Conservation (phyloP, 2,888 invertebrate species). For the Campoplex nolae region DNA sequence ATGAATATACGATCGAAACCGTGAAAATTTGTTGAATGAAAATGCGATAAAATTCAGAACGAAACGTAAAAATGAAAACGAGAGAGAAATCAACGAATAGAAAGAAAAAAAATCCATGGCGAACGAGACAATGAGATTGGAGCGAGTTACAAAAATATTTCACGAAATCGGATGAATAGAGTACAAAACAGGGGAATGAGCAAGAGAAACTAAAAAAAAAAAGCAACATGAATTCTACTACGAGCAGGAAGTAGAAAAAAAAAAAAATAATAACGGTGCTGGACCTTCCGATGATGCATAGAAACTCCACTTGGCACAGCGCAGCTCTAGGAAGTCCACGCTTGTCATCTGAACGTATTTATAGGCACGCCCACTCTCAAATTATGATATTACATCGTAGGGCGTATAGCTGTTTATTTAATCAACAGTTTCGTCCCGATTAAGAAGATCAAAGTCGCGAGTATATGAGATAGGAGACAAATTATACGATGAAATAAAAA, state of each 20-base stretch:
- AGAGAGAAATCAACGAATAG: not conserved
- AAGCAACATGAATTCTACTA: not conserved
- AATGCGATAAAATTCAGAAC: not conserved
- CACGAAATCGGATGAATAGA: not conserved
- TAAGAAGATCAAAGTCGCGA: constrained; percentile 2
- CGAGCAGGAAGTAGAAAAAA: constrained; percentile 13
- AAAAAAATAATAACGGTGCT: constrained; percentile 58
- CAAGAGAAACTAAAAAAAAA: not conserved
- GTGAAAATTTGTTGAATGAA: not conserved
- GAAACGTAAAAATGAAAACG: not conserved
- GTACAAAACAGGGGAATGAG: not conserved
- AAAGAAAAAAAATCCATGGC: not conserved
- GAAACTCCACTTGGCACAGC: constrained; percentile 72
- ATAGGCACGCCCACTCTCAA: constrained; percentile 47
- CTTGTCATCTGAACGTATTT: constrained; percentile 72
- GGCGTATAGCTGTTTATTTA: constrained; percentile 5
- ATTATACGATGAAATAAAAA: not conserved
- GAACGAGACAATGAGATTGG: no score
- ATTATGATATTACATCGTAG: constrained; percentile 25
- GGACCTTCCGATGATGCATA: constrained; percentile 72
- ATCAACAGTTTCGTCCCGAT: not conserved
- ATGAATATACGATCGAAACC: not conserved
- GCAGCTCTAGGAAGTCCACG: constrained; percentile 69
- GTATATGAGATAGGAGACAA: not conserved
- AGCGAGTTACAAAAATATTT: not conserved